Percentiles rank a stretch among this genome's conserved stretches.
Conservation (phyloP, 2,113 vertebrate species). For the Lutjanus erythropterus region DNA sequence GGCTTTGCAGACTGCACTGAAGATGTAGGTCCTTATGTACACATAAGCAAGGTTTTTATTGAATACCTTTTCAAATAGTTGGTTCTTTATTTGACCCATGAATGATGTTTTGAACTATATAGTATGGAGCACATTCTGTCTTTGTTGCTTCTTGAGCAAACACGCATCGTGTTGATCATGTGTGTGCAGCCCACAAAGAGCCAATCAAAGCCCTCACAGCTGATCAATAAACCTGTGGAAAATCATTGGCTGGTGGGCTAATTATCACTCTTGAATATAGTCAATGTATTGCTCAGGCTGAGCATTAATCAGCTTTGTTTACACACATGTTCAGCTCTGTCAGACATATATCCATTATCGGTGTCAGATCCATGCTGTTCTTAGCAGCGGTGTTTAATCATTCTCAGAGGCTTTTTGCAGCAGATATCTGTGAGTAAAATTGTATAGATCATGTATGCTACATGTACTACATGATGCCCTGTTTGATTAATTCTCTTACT, state of each 20-base stretch:
- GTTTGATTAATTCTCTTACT: no score
- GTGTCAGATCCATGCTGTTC: no score
- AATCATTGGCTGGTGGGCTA: constrained; percentile 13
- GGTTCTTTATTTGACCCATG: not conserved
- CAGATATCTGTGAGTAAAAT: no score
- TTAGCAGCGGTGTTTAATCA: no score
- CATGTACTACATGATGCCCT: no score
- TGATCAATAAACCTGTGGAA: constrained; percentile 24
- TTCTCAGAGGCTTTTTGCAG: no score
- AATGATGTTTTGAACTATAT: not conserved
- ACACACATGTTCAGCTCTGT: not conserved
- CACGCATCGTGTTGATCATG: not conserved
- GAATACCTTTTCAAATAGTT: no score
- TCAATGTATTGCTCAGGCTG: not conserved
- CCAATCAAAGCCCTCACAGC: not conserved
- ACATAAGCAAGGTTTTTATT: no score
- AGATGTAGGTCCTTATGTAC: not conserved
- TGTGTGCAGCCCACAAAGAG: not conserved
- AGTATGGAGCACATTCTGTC: not conserved
- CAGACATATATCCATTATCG: constrained; percentile 7
- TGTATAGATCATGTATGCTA: no score
- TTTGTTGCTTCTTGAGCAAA: not conserved
- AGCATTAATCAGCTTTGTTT: constrained; percentile 26
- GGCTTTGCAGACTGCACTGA: not conserved
- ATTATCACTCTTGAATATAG: constrained; percentile 32